Conservation (phyloP, 2,888 invertebrate genomes). For the Orgyia antiqua region DNA sequence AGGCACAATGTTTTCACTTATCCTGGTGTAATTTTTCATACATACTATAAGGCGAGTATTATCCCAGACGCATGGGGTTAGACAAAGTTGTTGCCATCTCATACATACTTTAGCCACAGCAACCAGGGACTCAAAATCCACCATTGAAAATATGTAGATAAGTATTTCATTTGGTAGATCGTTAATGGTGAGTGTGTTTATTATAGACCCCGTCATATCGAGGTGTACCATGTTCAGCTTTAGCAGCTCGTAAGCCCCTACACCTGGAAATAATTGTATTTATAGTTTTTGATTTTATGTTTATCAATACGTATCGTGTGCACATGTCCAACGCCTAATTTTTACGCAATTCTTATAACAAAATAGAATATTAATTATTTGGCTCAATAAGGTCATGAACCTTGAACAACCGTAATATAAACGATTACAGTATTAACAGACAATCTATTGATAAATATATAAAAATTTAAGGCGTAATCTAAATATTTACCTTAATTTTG, state of each 20-base stretch:
- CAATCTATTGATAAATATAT: slow-evolving; percentile 15
- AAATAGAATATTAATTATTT: slow-evolving; percentile 32
- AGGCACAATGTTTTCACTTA: slow-evolving; percentile 72
- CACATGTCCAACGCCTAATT: no score
- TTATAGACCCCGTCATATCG: slow-evolving; percentile 58
- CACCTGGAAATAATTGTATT: slow-evolving; percentile 44
- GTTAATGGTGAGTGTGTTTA: slow-evolving; percentile 59
- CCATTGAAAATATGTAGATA: slow-evolving; percentile 74
- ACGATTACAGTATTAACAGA: slow-evolving; percentile 13
- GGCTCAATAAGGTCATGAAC: slow-evolving; percentile 51
- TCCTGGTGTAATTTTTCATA: slow-evolving; percentile 73
- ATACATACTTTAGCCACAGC: slow-evolving; percentile 68
- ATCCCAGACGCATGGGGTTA: slow-evolving; percentile 73
- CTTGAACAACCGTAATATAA: slow-evolving; percentile 39
- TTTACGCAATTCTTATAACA: no score
- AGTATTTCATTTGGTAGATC: slow-evolving; percentile 74
- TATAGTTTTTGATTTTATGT: no score
- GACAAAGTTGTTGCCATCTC: slow-evolving; percentile 70
- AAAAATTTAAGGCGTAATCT: slow-evolving; percentile 18
- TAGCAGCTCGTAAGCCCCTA: slow-evolving; percentile 33
- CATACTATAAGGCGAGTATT: slow-evolving; percentile 72
- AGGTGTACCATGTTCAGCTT: slow-evolving; percentile 65
- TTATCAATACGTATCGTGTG: no score
- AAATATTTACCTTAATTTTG: slow-evolving; percentile 56
- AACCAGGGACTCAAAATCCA: slow-evolving; percentile 70